Evolutionary conservation across 2,888 invertebrate genomes (phyloP).

Genomic region (Ectropis crepuscularia): DNA sequence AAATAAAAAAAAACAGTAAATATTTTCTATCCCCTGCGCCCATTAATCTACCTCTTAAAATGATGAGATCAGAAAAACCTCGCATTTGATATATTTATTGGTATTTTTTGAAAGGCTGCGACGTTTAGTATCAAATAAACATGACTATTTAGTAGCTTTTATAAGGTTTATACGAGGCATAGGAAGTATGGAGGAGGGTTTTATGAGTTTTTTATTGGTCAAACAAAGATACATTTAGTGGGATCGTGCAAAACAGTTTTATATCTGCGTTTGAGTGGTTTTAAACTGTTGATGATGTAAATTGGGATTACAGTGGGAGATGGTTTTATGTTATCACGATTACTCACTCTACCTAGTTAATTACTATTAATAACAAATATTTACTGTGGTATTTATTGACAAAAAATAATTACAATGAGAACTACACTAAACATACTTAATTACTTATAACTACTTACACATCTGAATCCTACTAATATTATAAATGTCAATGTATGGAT

Average conservation of each 20-base stretch:
- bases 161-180: slow-evolving; percentile 66
- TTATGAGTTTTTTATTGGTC: slow-evolving; percentile 15
- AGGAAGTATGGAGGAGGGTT: slow-evolving; percentile 52
- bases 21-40: slow-evolving; percentile 20
- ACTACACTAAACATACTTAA: no score
- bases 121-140: slow-evolving; percentile 76
- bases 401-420: no score
- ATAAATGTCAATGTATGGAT: no score
- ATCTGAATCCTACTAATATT: no score
- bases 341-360: no score
- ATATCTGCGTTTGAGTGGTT: not conserved
- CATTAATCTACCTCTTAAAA: slow-evolving; percentile 36
- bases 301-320: no score
- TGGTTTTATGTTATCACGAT: no score
- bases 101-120: slow-evolving; percentile 64
- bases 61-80: slow-evolving; percentile 45
- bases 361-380: no score
- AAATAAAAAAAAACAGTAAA: slow-evolving; percentile 28
- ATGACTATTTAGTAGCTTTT: slow-evolving; percentile 78
- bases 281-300: not conserved
- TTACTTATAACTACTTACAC: no score
- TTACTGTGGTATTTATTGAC: no score
- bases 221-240: not conserved
- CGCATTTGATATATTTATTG: slow-evolving; percentile 74
- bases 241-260: slow-evolving; percentile 5